Evolutionary conservation across 2,797 vertebrate genomes (phyloP).

Genomic region (Denticeps clupeoides): DNA sequence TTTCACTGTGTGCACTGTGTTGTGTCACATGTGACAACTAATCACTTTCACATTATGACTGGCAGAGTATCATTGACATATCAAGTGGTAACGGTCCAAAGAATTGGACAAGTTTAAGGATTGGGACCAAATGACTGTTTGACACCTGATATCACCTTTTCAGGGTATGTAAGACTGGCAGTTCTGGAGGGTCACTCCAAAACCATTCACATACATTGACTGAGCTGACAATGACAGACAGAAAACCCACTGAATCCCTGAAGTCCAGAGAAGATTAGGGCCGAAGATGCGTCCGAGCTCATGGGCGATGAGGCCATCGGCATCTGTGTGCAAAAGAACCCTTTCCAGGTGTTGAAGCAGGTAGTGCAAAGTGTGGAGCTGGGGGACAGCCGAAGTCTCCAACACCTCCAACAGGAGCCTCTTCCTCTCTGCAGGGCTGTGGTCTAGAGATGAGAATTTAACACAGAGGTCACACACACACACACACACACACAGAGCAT

Average conservation of each 20-base stretch:
- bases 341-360: conserved; percentile 78
- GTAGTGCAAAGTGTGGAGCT: conserved; percentile 79
- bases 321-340: conserved; percentile 53
- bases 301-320: conserved; percentile 51
- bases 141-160: no score
- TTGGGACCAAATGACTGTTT: no score
- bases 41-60: no score
- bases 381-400: conserved; percentile 64
- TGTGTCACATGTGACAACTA: no score
- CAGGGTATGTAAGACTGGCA: no score
- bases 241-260: conserved; percentile 38
- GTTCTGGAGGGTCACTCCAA: no score
- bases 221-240: background rate
- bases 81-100: no score
- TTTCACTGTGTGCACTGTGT: no score
- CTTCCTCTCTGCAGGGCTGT: conserved; percentile 29
- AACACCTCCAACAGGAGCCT: conserved; percentile 53
- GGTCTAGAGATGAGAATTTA: background rate
- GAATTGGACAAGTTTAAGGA: no score
- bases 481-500: background rate
- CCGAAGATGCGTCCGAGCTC: conserved; percentile 68
- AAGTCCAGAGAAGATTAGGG: conserved; percentile 62
- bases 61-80: no score
- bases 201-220: background rate
- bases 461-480: background rate